These are phyloP conservation scores for Metellina segmentata DNA, from an alignment of 2,888 invertebrate species.

Conservation along the genomic window DNA sequence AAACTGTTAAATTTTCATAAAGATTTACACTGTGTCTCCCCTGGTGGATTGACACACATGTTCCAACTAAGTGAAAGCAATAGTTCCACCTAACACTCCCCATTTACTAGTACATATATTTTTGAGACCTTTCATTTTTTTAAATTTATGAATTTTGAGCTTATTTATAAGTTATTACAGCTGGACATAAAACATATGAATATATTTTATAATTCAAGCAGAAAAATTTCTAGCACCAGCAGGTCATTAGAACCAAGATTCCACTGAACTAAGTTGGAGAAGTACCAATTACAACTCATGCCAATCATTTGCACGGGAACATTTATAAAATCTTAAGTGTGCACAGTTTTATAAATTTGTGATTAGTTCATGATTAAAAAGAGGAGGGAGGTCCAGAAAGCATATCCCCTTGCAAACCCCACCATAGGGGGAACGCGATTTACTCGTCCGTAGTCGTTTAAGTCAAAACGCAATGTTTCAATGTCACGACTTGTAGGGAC, in stretches of 20 bases:
- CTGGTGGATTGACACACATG: too few relatives aligned
- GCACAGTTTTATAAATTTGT: neutral
- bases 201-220: neutral
- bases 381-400: neutral
- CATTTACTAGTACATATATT: too few relatives aligned
- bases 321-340: neutral
- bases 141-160: too few relatives aligned
- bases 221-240: neutral
- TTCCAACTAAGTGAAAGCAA: too few relatives aligned
- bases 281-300: neutral
- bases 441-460: constrained; percentile 18
- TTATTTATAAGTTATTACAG: neutral
- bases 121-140: too few relatives aligned
- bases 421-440: neutral
- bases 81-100: too few relatives aligned
- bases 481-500: constrained; percentile 9
- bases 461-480: constrained; percentile 59
- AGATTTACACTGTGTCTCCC: too few relatives aligned
- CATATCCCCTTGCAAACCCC: neutral
- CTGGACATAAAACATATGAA: neutral
- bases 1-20: too few relatives aligned
- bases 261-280: neutral
- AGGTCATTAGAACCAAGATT: neutral
- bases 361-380: neutral
- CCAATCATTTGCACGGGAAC: neutral